A percentile compares a stretch with the other conserved stretches of the same genome.
phyloP scores from a whole-genome alignment of 2,113 vertebrate species.

The Anoura caudifer region DNA sequence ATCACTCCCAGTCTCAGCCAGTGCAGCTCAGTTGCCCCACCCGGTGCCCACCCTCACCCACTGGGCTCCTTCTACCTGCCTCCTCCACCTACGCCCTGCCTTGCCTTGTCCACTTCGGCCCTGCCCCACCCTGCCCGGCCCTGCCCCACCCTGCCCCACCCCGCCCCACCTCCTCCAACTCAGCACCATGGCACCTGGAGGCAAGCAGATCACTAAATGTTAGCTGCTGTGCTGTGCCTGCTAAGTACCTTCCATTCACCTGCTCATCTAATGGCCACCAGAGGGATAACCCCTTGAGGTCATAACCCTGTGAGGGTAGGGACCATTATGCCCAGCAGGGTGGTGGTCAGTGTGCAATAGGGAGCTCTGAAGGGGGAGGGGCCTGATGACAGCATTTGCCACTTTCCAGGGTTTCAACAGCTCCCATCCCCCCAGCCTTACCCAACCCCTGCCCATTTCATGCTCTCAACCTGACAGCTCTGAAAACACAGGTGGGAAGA shows the following conservation, averaged over 20 bases:
- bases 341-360: not conserved
- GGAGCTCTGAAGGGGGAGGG: not conserved
- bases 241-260: not conserved
- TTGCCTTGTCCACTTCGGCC: not conserved
- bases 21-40: not conserved
- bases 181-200: not conserved
- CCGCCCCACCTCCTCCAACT: not conserved
- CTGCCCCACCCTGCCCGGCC: too few relatives aligned
- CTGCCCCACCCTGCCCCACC: too few relatives aligned
- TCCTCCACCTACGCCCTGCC: not conserved
- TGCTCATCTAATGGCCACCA: not conserved
- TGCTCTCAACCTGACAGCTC: not conserved
- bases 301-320: not conserved
- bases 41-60: not conserved
- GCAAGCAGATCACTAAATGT: not conserved
- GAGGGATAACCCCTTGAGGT: not conserved
- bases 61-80: not conserved
- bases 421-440: not conserved
- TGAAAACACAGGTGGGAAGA: not conserved
- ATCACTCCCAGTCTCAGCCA: not conserved
- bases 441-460: not conserved
- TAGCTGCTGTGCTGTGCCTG: not conserved
- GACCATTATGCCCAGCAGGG: not conserved
- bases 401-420: not conserved
- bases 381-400: not conserved